Evolutionary conservation across 2,113 vertebrate species (phyloP).

Genomic region (Siniperca knerii): DNA sequence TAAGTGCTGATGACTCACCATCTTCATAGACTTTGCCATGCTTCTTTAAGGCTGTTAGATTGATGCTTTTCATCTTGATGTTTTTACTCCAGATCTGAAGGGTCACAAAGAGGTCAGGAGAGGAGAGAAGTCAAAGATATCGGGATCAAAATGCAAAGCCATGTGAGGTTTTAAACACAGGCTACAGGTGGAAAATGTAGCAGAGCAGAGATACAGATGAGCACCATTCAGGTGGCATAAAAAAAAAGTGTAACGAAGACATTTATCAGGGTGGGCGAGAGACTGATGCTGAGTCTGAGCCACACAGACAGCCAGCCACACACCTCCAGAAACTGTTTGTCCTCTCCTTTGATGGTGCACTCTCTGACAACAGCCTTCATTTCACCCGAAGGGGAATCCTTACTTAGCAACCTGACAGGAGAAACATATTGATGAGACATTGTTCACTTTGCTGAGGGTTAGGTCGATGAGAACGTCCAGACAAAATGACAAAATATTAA

Average conservation of each 20-base stretch:
- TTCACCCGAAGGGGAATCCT: slow-evolving; percentile 91
- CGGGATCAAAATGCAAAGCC: not conserved
- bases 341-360: slow-evolving; percentile 87
- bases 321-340: slow-evolving; percentile 96
- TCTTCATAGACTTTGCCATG: slow-evolving; percentile 94
- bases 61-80: slow-evolving; percentile 93
- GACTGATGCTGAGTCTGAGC: not conserved
- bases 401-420: slow-evolving; percentile 88
- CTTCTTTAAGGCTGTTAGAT: slow-evolving; percentile 91
- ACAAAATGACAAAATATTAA: slow-evolving; percentile 54
- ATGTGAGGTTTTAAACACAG: not conserved
- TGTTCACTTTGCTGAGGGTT: not conserved
- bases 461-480: fast-evolving
- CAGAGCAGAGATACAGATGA: not conserved
- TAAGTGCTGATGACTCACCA: slow-evolving; percentile 81
- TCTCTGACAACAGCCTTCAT: slow-evolving; percentile 94
- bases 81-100: slow-evolving; percentile 95
- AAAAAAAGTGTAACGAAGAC: not conserved
- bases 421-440: not conserved
- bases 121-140: not conserved
- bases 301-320: slow-evolving; percentile 11
- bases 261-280: fast-evolving
- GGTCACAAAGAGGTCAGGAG: slow-evolving; percentile 7
- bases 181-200: not conserved
- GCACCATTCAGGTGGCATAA: not conserved